Evolutionary conservation across 37 sponge, comb jelly and placozoan species (phyloP), one percentile per base, ranked within the genome.

Genomic region (Halisarca cf. caerulea): DNA sequence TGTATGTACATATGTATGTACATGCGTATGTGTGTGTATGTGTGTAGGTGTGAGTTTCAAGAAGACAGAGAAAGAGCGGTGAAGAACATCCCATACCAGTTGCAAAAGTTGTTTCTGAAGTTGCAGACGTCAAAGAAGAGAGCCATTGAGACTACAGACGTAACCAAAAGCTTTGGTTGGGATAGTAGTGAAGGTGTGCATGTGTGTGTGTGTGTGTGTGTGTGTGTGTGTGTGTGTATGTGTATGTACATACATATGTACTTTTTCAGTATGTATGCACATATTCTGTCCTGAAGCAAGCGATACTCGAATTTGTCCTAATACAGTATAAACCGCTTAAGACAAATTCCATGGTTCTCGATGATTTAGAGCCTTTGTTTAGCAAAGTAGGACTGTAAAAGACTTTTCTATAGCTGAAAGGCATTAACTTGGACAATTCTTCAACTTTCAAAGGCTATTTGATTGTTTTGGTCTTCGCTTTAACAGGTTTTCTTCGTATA

Each of bases 101-200:
- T 97, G 28, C 97, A 97, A 59, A 57, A 84, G 59, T 89, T 97
- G 15, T 97, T 95, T 64, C 45, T 95, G 33, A 90, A 95, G 25
- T 82, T 97, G 25, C 74, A 95, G 91, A 97, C 91, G 4, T 85
- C 91, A 0, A 73, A 84, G 53, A 97, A 94, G 86, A 75, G 93
- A 40, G 89, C 97, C 25, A 89, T 97, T 23, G 97, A 97, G 80
- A 97, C 97, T 0, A 94, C 97, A n/a, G 97, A 97, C 41, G 64
- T 97, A 37, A 97, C 95, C 53, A 97, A 81, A 81, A 94, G 95
- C 86, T 97, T 97, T 86, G 97, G 97, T 11, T 97, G 97, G 97
- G 95, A 94, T 73, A 92, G 91, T 60, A 91, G 90, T 89, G 97
- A 97, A 83, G 93, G 93, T 95, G 62, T 9, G 45, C 6, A 30